A percentile compares a stretch with the other conserved stretches of the same genome.
phyloP scores from a whole-genome alignment of 2,888 invertebrate genomes.

The Lysandra bellargus region DNA sequence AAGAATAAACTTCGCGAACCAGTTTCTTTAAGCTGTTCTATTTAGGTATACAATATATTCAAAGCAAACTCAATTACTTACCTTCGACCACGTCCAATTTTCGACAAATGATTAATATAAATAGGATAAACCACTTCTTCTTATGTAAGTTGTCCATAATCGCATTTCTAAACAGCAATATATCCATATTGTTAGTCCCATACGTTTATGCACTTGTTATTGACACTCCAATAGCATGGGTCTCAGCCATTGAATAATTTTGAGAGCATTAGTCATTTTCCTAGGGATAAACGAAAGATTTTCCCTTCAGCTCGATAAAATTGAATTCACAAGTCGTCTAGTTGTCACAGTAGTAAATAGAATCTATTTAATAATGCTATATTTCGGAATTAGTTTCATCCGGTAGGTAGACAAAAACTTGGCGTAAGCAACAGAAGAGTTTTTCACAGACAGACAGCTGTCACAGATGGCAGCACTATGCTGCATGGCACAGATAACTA shows the following conservation, averaged over 20 bases:
- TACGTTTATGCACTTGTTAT: slow-evolving; percentile 60
- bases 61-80: slow-evolving; percentile 46
- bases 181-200: slow-evolving; percentile 54
- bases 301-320: slow-evolving; percentile 2
- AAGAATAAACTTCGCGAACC: not conserved
- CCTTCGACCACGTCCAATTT: slow-evolving; percentile 61
- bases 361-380: not conserved
- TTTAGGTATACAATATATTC: slow-evolving; percentile 11
- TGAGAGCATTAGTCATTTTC: slow-evolving; percentile 57
- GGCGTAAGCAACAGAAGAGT: slow-evolving; percentile 35
- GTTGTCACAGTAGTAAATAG: slow-evolving; percentile 40
- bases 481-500: not conserved
- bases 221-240: slow-evolving; percentile 55
- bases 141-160: slow-evolving; percentile 60
- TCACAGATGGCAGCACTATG: not conserved
- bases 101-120: slow-evolving; percentile 56
- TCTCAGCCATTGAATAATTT: slow-evolving; percentile 61
- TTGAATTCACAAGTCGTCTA: slow-evolving; percentile 35
- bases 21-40: not conserved
- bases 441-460: not conserved
- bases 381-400: slow-evolving; percentile 39
- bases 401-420: slow-evolving; percentile 43
- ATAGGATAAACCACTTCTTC: slow-evolving; percentile 61
- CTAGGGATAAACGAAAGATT: not conserved
- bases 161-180: slow-evolving; percentile 60